Conservation (phyloP, 2,113 vertebrate genomes). For the Xiphophorus hellerii region DNA sequence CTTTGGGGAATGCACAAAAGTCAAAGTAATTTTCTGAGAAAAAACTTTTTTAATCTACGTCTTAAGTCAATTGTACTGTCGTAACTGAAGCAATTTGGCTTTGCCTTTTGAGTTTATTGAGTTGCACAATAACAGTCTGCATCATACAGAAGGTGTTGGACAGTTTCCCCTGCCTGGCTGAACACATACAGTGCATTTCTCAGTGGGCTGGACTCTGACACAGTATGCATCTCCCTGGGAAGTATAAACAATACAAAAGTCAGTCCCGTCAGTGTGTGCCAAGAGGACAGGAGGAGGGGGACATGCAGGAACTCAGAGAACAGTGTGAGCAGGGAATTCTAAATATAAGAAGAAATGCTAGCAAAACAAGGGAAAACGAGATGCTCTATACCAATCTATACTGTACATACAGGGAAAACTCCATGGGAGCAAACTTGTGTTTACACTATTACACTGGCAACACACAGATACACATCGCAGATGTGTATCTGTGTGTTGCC, state of each 20-base stretch:
- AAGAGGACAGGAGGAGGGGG: slow-evolving; percentile 61
- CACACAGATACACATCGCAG: slow-evolving; percentile 26
- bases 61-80: slow-evolving; percentile 17
- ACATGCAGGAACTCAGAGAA: slow-evolving; percentile 46
- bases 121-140: slow-evolving; percentile 4
- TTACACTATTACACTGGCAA: slow-evolving; percentile 62
- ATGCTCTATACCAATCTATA: slow-evolving; percentile 30
- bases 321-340: slow-evolving; percentile 17
- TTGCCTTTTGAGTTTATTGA: not conserved
- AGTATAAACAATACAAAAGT: slow-evolving; percentile 63
- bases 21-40: slow-evolving; percentile 34
- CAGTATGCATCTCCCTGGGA: slow-evolving; percentile 62
- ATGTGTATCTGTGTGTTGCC: too few species aligned
- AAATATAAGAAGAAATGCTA: slow-evolving; percentile 52
- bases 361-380: slow-evolving; percentile 47
- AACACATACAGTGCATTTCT: slow-evolving; percentile 51
- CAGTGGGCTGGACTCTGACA: slow-evolving; percentile 57
- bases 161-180: slow-evolving; percentile 35
- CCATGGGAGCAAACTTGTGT: slow-evolving; percentile 50
- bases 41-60: slow-evolving; percentile 22
- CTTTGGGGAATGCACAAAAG: slow-evolving; percentile 46
- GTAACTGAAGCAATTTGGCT: slow-evolving; percentile 12
- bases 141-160: slow-evolving; percentile 29
- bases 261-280: slow-evolving; percentile 61
- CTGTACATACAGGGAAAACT: slow-evolving; percentile 56